Conservation (phyloP, 2,113 vertebrate genomes). For the Epinephelus lanceolatus region DNA sequence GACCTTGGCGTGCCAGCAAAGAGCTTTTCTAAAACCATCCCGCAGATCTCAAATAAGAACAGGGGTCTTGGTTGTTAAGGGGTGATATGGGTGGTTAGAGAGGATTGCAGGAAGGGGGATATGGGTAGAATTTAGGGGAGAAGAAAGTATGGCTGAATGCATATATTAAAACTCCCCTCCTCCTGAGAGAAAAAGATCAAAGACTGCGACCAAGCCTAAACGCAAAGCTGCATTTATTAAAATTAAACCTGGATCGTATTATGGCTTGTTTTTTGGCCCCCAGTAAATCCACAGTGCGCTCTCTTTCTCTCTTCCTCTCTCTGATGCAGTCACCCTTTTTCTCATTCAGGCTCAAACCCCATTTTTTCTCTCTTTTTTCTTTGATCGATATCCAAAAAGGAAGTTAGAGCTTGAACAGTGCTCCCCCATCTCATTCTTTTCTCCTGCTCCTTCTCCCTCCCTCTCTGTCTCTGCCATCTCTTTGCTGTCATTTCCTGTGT, state of each 20-base stretch:
- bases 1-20: constrained; percentile 57
- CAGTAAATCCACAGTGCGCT: constrained; percentile 78
- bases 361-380: constrained; percentile 57
- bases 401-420: constrained; percentile 61
- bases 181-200: constrained; percentile 69
- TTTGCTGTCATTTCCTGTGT: constrained; percentile 73
- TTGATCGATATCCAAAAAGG: constrained; percentile 80
- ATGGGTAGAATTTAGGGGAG: constrained; percentile 25
- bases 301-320: constrained; percentile 52
- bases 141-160: constrained; percentile 41
- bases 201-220: constrained; percentile 55
- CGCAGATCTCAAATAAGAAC: constrained; percentile 62
- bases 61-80: constrained; percentile 38
- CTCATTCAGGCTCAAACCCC: constrained; percentile 43
- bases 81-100: constrained; percentile 59
- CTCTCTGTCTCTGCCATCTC: constrained; percentile 31
- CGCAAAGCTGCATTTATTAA: constrained; percentile 69
- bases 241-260: constrained; percentile 82
- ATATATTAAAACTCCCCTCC: constrained; percentile 52
- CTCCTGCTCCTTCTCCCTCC: neutral
- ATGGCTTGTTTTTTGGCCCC: constrained; percentile 56
- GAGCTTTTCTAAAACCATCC: constrained; percentile 58
- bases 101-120: constrained; percentile 57
- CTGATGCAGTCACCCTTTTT: constrained; percentile 74
- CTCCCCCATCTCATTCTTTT: constrained; percentile 40